A percentile compares a stretch with the other conserved stretches of the same genome.
These are phyloP conservation scores for Maconellicoccus hirsutus DNA, from an alignment of 1,140 invertebrate species.

Conservation along the genomic window DNA sequence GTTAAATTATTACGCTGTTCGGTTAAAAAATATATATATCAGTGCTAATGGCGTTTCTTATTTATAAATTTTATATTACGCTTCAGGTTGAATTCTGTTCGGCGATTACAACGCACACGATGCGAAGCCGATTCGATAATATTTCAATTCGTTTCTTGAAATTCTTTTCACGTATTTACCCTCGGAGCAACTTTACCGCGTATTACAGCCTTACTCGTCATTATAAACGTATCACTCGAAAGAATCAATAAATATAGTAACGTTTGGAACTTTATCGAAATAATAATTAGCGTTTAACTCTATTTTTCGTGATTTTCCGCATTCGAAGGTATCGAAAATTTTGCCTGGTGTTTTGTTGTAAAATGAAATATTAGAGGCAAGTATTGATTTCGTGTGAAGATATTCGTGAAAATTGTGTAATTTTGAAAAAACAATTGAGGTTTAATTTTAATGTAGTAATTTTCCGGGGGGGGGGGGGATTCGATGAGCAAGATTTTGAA, in stretches of 20 bases:
- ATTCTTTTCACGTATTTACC: constrained; percentile 9
- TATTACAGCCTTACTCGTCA: not conserved
- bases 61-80: constrained; percentile 6
- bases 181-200: not conserved
- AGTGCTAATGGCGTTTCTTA: not conserved
- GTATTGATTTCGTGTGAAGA: no score
- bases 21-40: not conserved
- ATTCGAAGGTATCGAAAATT: no score
- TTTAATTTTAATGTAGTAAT: no score
- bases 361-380: no score
- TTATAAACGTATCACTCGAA: not conserved
- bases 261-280: not conserved
- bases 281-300: constrained; percentile 5
- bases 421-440: no score
- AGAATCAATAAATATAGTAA: not conserved
- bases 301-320: not conserved
- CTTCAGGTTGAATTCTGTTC: not conserved
- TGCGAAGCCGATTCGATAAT: not conserved
- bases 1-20: not conserved
- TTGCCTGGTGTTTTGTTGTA: no score
- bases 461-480: no score
- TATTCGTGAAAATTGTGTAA: no score
- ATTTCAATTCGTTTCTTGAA: constrained; percentile 1
- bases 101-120: not conserved
- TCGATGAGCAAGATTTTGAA: no score